A percentile compares a stretch with the other conserved stretches of the same genome.
phyloP scores from a whole-genome alignment of 2,113 vertebrate species.

The Oreochromis tanganicae region DNA sequence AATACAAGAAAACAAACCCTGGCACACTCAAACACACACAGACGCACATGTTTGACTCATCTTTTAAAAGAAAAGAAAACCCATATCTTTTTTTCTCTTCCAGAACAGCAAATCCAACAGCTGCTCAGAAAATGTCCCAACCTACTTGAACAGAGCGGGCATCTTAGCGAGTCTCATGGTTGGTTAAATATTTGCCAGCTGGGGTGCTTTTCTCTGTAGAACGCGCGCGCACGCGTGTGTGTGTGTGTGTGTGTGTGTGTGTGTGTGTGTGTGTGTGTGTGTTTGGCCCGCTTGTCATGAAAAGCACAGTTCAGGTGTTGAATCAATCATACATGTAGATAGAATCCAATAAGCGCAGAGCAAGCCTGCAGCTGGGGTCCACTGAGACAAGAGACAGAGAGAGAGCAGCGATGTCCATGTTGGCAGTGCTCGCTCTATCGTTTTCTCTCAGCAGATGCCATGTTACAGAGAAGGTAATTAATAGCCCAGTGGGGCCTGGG shows the following conservation, averaged over 20 bases:
- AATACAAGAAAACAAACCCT: not conserved
- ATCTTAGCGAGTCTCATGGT: slow-evolving; percentile 46
- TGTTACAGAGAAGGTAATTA: slow-evolving; percentile 91
- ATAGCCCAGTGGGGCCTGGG: slow-evolving; percentile 69
- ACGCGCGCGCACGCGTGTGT: no score
- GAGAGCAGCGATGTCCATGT: slow-evolving; percentile 30
- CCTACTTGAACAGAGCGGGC: slow-evolving; percentile 42
- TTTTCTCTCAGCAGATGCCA: slow-evolving; percentile 72
- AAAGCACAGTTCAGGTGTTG: slow-evolving; percentile 55
- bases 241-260: not conserved
- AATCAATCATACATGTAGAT: slow-evolving; percentile 84
- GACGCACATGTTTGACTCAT: not conserved
- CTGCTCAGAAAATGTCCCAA: slow-evolving; percentile 40
- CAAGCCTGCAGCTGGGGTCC: slow-evolving; percentile 80
- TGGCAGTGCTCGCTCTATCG: slow-evolving; percentile 45
- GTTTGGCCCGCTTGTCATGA: slow-evolving; percentile 36
- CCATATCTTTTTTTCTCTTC: not conserved
- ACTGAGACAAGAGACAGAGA: slow-evolving; percentile 19
- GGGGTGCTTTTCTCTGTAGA: slow-evolving; percentile 27
- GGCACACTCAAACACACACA: not conserved
- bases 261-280: not conserved
- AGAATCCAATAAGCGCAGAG: slow-evolving; percentile 76
- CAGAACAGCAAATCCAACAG: slow-evolving; percentile 40
- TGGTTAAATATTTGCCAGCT: slow-evolving; percentile 67
- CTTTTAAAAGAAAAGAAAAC: not conserved